Evolutionary conservation across 2,797 vertebrate species (phyloP).

Genomic region (Phoebastria nigripes): DNA sequence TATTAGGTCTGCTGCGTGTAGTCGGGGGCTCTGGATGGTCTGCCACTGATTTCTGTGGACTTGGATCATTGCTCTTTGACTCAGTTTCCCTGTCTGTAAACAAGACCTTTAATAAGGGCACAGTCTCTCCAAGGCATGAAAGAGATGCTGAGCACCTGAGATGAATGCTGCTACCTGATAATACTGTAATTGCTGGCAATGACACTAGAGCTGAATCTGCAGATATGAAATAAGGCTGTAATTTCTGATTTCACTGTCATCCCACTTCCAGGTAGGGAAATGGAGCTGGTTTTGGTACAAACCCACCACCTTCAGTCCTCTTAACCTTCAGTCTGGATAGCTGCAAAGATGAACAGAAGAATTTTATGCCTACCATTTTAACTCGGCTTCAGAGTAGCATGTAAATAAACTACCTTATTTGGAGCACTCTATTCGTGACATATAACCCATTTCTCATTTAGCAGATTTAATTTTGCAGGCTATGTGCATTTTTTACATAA

Average conservation of each 20-base stretch:
- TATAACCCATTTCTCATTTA: constrained; percentile 14
- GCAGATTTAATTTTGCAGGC: constrained; percentile 18
- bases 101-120: not conserved
- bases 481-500: not conserved
- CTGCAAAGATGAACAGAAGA: constrained; percentile 6
- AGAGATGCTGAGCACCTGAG: not conserved
- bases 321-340: not conserved
- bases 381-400: not conserved
- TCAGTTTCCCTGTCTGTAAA: not conserved
- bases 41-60: not conserved
- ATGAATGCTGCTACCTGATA: not conserved
- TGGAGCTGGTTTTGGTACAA: not conserved
- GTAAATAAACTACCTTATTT: not conserved
- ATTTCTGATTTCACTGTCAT: not conserved
- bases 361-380: not conserved
- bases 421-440: not conserved
- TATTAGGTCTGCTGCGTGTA: not conserved
- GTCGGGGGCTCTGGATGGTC: not conserved
- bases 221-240: not conserved
- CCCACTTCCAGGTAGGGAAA: not conserved
- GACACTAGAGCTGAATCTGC: not conserved
- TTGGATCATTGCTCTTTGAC: not conserved
- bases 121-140: not conserved
- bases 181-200: not conserved
- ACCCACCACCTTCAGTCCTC: not conserved